Percentiles rank a stretch among this genome's conserved stretches.
Conservation (phyloP, 2,797 vertebrate species). For the Falco biarmicus region DNA sequence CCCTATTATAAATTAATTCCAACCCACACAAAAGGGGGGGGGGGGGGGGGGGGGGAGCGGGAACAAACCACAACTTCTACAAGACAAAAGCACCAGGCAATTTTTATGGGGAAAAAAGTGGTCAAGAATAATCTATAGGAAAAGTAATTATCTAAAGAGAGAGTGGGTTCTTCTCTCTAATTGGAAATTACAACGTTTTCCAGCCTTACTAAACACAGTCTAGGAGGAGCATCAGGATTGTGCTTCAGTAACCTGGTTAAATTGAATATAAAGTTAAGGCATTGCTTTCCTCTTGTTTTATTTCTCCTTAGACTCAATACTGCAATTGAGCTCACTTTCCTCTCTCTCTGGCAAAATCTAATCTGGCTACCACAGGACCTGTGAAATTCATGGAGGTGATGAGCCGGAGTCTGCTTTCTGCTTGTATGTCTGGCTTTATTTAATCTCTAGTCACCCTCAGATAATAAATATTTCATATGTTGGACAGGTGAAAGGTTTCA, state of each 20-base stretch:
- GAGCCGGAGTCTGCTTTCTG: conserved; percentile 14
- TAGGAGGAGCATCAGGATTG: background rate
- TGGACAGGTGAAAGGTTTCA: conserved; percentile 64
- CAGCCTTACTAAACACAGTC: background rate
- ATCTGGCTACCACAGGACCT: conserved; percentile 9
- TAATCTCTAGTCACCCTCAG: conserved; percentile 26
- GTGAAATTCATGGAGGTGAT: conserved; percentile 25
- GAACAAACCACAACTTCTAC: background rate
- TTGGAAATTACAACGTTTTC: background rate
- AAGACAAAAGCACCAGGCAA: background rate
- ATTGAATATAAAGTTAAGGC: background rate
- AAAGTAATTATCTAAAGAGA: conserved; percentile 34
- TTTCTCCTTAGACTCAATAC: background rate
- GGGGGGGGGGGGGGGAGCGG: too few species aligned
- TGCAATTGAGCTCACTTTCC: background rate
- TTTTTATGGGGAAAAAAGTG: conserved; percentile 24
- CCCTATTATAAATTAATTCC: conserved; percentile 32
- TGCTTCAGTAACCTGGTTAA: background rate
- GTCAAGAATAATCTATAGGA: conserved; percentile 25
- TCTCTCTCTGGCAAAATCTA: conserved; percentile 14
- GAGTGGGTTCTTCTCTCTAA: background rate
- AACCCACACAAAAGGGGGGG: background rate
- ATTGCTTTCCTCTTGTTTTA: background rate
- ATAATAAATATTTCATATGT: conserved; percentile 63
- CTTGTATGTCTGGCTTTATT: conserved; percentile 29